Percentiles rank a stretch among this genome's conserved stretches.
Evolutionary conservation across 1,140 invertebrate species (phyloP).

Genomic region (Vanessa atalanta): DNA sequence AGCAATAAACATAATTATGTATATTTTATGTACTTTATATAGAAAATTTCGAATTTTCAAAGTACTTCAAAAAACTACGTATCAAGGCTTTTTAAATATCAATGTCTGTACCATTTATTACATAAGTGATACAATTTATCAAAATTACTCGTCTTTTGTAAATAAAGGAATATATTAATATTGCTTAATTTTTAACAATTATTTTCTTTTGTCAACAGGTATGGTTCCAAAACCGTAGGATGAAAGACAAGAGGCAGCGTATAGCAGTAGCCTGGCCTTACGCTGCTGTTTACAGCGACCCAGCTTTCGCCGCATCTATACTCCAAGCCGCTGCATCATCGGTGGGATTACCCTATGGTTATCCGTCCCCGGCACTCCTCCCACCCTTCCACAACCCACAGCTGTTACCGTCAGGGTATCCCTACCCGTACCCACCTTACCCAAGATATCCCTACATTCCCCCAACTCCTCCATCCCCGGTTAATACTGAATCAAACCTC

Average conservation of each 20-base stretch:
- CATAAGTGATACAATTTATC: too few relatives aligned
- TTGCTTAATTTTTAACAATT: background rate
- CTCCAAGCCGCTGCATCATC: conserved; percentile 92
- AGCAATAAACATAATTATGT: too few relatives aligned
- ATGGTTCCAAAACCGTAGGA: conserved; percentile 99
- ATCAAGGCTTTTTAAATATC: too few relatives aligned
- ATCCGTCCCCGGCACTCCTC: conserved; percentile 79
- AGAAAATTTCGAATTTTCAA: too few relatives aligned
- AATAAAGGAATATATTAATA: too few relatives aligned
- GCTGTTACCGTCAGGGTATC: conserved; percentile 77
- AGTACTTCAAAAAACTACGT: too few relatives aligned
- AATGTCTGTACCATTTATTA: too few relatives aligned
- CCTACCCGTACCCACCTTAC: conserved; percentile 67
- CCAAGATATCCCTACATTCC: conserved; percentile 70
- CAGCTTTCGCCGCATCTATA: conserved; percentile 94
- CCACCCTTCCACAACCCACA: conserved; percentile 77
- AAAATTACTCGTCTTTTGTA: too few relatives aligned
- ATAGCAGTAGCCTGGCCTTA: conserved; percentile 97
- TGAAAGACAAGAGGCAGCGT: conserved; percentile 98
- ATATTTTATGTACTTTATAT: too few relatives aligned
- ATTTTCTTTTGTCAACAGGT: conserved; percentile 85
- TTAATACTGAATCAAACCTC: conserved; percentile 59
- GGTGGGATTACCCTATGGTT: conserved; percentile 82
- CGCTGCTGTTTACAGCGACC: conserved; percentile 94
- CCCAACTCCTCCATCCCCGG: conserved; percentile 62